Conservation (phyloP, 2,888 invertebrate species). For the Pseudanteris insignis region DNA sequence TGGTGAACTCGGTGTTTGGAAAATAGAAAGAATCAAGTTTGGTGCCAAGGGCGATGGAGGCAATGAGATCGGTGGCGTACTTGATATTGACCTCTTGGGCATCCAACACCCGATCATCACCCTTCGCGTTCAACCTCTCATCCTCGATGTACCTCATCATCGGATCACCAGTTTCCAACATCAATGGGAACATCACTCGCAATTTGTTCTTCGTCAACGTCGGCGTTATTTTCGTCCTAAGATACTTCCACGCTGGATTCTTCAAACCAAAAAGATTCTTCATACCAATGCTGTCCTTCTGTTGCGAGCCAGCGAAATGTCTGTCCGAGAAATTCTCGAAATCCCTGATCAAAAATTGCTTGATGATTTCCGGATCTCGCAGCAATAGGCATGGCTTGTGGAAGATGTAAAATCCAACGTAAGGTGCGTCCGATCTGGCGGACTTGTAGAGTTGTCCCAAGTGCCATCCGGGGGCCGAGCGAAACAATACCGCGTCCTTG, state of each 20-base stretch:
- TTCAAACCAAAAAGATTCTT: slow-evolving; percentile 66
- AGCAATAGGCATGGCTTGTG: slow-evolving; percentile 67
- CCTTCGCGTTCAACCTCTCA: slow-evolving; percentile 22
- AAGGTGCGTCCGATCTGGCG: slow-evolving; percentile 51
- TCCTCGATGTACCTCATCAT: slow-evolving; percentile 54
- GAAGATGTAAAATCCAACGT: slow-evolving; percentile 68
- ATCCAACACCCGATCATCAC: slow-evolving; percentile 49
- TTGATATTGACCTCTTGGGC: slow-evolving; percentile 57
- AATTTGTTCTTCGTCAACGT: slow-evolving; percentile 70
- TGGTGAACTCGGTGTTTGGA: slow-evolving; percentile 54
- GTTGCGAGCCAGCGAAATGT: slow-evolving; percentile 62
- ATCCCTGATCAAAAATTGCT: slow-evolving; percentile 62
- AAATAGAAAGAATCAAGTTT: slow-evolving; percentile 54
- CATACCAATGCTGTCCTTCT: slow-evolving; percentile 64
- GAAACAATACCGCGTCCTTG: slow-evolving; percentile 55
- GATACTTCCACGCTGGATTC: slow-evolving; percentile 69
- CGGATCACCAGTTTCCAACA: slow-evolving; percentile 62
- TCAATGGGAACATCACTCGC: slow-evolving; percentile 68
- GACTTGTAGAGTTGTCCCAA: slow-evolving; percentile 52
- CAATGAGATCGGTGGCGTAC: slow-evolving; percentile 59
- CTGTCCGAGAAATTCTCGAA: slow-evolving; percentile 68
- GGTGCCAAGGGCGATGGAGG: slow-evolving; percentile 53
- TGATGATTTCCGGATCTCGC: slow-evolving; percentile 67
- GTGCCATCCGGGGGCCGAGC: slow-evolving; percentile 56
- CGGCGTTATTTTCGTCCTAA: slow-evolving; percentile 69